phyloP scores from a whole-genome alignment of 2,797 vertebrate genomes.

The Acipenser ruthenus region DNA sequence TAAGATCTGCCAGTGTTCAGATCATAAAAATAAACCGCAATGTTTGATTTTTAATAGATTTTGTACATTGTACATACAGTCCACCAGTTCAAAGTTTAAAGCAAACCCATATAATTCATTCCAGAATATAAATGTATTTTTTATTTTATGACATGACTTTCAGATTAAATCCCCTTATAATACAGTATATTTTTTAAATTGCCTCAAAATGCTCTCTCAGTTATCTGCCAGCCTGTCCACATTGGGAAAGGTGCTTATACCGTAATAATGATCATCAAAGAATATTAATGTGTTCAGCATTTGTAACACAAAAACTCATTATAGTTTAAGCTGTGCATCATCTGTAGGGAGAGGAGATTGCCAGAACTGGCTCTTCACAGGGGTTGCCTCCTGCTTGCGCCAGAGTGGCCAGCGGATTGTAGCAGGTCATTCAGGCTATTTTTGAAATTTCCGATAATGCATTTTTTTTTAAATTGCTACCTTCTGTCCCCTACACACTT shows the following conservation, averaged over 20 bases:
- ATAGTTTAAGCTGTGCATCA: conserved; percentile 85
- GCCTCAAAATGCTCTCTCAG: conserved; percentile 69
- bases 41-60: too few species aligned
- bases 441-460: conserved; percentile 67
- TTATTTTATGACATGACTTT: background rate
- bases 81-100: too few species aligned
- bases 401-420: conserved; percentile 70
- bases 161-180: too few species aligned
- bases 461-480: conserved; percentile 44
- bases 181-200: background rate
- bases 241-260: conserved; percentile 98
- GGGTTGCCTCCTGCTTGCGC: conserved; percentile 74
- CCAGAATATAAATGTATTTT: background rate
- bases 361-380: conserved; percentile 74
- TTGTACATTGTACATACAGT: too few species aligned
- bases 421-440: conserved; percentile 77
- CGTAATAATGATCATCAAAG: conserved; percentile 99
- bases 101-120: too few species aligned
- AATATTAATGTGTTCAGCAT: conserved; percentile 99
- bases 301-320: conserved; percentile 99
- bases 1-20: too few species aligned
- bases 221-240: conserved; percentile 72
- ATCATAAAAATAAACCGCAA: too few species aligned
- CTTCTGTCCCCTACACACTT: conserved; percentile 49
- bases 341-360: conserved; percentile 77